Base-by-base conservation (phyloP, 2,113 vertebrate species). In the Mellivora capensis region DNA sequence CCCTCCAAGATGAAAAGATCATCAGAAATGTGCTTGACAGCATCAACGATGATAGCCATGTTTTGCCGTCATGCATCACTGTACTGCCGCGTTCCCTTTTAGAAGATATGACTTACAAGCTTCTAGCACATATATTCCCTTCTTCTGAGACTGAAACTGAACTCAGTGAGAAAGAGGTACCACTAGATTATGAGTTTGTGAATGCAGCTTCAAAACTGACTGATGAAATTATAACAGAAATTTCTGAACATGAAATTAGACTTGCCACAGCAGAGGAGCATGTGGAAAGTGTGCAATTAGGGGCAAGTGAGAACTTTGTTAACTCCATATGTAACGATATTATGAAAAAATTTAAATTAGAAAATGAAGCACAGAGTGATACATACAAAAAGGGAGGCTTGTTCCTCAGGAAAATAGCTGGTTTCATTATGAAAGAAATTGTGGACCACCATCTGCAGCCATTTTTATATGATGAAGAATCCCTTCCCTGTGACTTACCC, bases 161-260 rank as follows among this genome's bases (percentile, higher is more conserved):
- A 64, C 61, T 80, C 64, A 80, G 52, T 44, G 21, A 87, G 21
- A 44, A 94, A 89, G 77, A 59, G 44, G 62, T 67, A 21, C 31
- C 54, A 44, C 79, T 79, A 49, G 61, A 84, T 80, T 57, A 72
- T 76, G 96, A 85, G 42, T 95, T 88, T 89, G n/a, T 80, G 21
- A 29, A 49, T 77, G 39, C 54, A 89, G 79, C 91, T 89, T 89
- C 94, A 74, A 93, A 91, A 80, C 23, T 95, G 14, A 74, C 77
- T 44, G 62, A 87, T 72, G 84, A 96, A 44, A 96, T 96, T 20
- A 91, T 94, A 61, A 37, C 81, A 47, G 80, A 95, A 95, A 94
- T 94, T 95, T 95, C 83, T 74, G 91, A 91, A 89, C 71, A 91
- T 37, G 83, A 91, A n/a, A 94, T 96, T 94, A 87, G 77, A 80